Evolutionary conservation across 1,140 invertebrate genomes (phyloP).

Genomic region (Pinna nobilis): DNA sequence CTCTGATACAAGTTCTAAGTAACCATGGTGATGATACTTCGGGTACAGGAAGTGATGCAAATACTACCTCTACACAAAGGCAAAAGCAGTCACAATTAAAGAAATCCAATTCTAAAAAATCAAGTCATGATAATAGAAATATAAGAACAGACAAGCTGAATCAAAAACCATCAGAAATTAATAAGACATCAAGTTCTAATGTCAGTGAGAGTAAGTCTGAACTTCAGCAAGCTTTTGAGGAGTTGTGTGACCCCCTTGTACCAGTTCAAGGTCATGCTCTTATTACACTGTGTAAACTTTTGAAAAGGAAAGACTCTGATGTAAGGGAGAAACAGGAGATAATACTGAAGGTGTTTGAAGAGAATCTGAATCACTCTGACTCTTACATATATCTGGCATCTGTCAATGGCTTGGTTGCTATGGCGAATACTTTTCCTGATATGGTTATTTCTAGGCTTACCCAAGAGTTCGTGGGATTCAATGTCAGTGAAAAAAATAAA

Average conservation of each 20-base stretch:
- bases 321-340: conserved; percentile 81
- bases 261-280: conserved; percentile 88
- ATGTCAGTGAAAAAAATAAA: conserved; percentile 32
- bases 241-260: conserved; percentile 84
- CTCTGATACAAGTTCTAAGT: too few relatives aligned
- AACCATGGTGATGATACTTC: too few relatives aligned
- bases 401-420: conserved; percentile 83
- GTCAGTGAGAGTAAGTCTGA: not conserved
- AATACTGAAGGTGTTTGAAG: conserved; percentile 80
- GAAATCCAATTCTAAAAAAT: too few relatives aligned
- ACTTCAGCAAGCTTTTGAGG: conserved; percentile 77
- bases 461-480: conserved; percentile 77
- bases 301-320: conserved; percentile 81
- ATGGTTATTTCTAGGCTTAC: conserved; percentile 82
- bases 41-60: too few relatives aligned
- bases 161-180: not conserved
- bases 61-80: too few relatives aligned
- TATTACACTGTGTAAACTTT: conserved; percentile 82
- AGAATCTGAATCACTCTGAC: conserved; percentile 86
- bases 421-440: conserved; percentile 81
- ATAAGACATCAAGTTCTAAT: not conserved
- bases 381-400: conserved; percentile 89
- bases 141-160: not conserved
- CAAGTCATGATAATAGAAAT: too few relatives aligned
- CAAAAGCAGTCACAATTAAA: too few relatives aligned